A percentile compares a stretch with the other conserved stretches of the same genome.
Evolutionary conservation across 2,888 invertebrate species (phyloP).

Genomic region (Chorisops tibialis): DNA sequence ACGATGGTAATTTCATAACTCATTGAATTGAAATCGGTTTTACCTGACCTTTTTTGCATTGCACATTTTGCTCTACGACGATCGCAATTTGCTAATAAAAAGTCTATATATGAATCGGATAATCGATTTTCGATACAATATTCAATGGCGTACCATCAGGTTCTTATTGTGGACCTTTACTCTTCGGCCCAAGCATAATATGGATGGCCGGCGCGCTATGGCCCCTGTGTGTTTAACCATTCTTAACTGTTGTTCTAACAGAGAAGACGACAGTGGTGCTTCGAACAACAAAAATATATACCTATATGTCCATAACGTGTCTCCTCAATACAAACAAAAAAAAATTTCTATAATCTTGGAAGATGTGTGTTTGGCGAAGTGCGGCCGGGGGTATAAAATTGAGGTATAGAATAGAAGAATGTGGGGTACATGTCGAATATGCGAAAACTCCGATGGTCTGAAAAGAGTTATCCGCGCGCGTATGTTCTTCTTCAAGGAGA

Average conservation of each 20-base stretch:
- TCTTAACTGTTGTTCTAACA: slow-evolving; percentile 16
- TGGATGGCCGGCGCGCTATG: neutral
- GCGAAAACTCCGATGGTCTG: slow-evolving; percentile 25
- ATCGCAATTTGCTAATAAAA: slow-evolving; percentile 18
- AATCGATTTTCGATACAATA: slow-evolving; percentile 20
- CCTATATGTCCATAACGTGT: too few relatives aligned
- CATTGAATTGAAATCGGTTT: neutral
- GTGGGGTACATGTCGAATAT: slow-evolving; percentile 30
- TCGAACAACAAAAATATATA: too few relatives aligned
- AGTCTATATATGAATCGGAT: slow-evolving; percentile 16
- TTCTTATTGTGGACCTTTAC: neutral
- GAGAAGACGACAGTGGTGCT: too few relatives aligned
- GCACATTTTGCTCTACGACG: neutral
- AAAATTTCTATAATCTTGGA: slow-evolving; percentile 13
- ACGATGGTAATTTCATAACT: neutral
- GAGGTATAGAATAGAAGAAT: slow-evolving; percentile 23
- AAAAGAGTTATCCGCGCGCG: too few relatives aligned
- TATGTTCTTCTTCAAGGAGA: too few relatives aligned
- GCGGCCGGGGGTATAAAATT: slow-evolving; percentile 16
- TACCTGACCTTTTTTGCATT: neutral
- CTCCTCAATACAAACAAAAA: too few relatives aligned
- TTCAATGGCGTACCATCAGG: slow-evolving; percentile 2
- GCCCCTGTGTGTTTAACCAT: slow-evolving; percentile 9
- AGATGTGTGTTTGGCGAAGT: slow-evolving; percentile 16
- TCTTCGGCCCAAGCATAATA: neutral